These are phyloP conservation scores for Tragopan temminckii DNA, from an alignment of 2,797 vertebrate species.

Conservation along the genomic window DNA sequence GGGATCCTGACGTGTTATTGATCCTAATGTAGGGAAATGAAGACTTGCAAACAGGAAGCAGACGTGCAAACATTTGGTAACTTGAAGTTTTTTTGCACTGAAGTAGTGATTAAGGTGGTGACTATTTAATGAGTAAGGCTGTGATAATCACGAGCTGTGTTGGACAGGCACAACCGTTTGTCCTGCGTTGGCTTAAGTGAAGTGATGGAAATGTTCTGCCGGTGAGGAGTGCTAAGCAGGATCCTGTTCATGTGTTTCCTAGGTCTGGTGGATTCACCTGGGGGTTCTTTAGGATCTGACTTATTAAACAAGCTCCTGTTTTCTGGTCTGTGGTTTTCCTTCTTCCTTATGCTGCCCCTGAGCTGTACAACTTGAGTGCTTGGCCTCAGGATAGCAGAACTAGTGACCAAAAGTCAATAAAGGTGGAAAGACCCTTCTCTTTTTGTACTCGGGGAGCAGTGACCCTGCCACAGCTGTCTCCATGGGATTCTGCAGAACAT, in stretches of 20 bases:
- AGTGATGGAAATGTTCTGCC: not conserved
- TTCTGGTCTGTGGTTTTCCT: not conserved
- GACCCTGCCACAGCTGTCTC: not conserved
- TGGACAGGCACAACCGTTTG: not conserved
- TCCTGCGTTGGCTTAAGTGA: not conserved
- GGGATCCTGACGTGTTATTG: not conserved
- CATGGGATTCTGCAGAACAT: not conserved
- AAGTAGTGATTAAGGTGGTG: not conserved
- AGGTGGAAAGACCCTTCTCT: not conserved
- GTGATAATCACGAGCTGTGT: fast-evolving
- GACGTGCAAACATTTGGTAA: not conserved
- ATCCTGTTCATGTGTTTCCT: not conserved
- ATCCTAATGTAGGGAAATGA: not conserved
- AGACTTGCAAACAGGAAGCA: not conserved
- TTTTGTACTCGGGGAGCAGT: not conserved
- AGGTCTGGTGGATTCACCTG: not conserved
- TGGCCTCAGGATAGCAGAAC: not conserved
- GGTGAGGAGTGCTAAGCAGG: not conserved
- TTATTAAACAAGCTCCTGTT: not conserved
- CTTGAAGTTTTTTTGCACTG: not conserved
- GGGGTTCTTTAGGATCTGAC: fast-evolving
- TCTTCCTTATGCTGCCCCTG: fast-evolving
- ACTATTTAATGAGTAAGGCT: not conserved
- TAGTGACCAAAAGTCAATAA: not conserved
- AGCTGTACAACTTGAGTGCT: not conserved